These are phyloP conservation scores for Lasioglossum albipes DNA, from an alignment of 1,140 invertebrate genomes.

Conservation along the genomic window DNA sequence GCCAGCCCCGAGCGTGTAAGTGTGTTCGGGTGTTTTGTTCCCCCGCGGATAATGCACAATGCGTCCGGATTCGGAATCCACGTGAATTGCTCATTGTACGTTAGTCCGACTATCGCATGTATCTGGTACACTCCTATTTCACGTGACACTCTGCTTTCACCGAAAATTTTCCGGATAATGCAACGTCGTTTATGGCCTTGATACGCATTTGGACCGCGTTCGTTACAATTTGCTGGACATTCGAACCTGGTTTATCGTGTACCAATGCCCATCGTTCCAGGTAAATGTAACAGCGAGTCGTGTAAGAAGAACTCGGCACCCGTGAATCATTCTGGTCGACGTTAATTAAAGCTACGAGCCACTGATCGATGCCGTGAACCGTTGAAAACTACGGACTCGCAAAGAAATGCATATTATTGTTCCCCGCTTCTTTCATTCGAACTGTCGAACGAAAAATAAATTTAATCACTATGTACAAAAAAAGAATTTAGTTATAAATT, in stretches of 20 bases:
- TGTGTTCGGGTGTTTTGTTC: conserved; percentile 51
- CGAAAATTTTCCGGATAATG: conserved; percentile 39
- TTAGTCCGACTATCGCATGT: neutral
- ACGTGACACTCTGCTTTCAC: conserved; percentile 6
- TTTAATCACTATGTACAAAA: neutral
- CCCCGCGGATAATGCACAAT: conserved; percentile 56
- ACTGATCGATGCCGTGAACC: too few species aligned
- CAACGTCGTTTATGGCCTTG: conserved; percentile 18
- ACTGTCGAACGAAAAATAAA: too few species aligned
- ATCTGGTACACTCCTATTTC: conserved; percentile 1
- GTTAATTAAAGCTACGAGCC: too few species aligned
- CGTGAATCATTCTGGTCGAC: too few species aligned
- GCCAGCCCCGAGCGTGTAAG: neutral
- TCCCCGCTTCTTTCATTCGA: too few species aligned
- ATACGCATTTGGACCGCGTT: conserved; percentile 17
- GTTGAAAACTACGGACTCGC: too few species aligned
- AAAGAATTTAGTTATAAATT: conserved; percentile 34
- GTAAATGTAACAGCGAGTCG: neutral
- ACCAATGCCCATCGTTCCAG: neutral
- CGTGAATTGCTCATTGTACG: conserved; percentile 56
- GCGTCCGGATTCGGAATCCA: conserved; percentile 59
- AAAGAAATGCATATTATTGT: too few species aligned
- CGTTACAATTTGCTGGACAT: conserved; percentile 14
- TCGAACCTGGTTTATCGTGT: conserved; percentile 18
- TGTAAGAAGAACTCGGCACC: neutral